phyloP scores from a whole-genome alignment of 2,888 invertebrate species.

The Therioaphis trifolii region DNA sequence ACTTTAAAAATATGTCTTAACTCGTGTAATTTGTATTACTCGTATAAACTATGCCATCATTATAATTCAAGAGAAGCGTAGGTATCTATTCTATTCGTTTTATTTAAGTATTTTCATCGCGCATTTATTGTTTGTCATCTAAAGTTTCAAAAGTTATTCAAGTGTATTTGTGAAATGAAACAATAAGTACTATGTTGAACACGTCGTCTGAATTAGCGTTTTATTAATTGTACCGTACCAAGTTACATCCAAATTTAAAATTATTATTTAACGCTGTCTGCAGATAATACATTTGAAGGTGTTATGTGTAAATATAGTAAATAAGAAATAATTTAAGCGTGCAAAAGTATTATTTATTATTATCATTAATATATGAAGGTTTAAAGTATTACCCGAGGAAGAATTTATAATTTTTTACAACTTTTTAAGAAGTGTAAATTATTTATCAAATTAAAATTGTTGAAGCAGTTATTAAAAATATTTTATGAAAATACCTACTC shows the following conservation, averaged over 20 bases:
- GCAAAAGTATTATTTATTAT: no score
- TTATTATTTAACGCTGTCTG: background rate
- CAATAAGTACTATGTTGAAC: background rate
- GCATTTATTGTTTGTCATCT: background rate
- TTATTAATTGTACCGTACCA: background rate
- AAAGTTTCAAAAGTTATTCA: constrained; percentile 34
- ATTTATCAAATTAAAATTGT: no score
- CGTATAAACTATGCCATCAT: background rate
- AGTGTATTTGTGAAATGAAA: constrained; percentile 14
- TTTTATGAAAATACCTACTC: no score
- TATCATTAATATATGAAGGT: no score
- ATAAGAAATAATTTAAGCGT: no score
- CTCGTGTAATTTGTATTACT: no score
- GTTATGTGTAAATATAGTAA: no score
- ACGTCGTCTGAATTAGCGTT: background rate
- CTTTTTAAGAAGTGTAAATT: no score
- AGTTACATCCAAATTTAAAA: background rate
- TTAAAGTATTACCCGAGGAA: no score
- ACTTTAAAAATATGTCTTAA: no score
- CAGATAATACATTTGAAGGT: no score
- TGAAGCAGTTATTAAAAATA: background rate
- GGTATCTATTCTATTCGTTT: background rate
- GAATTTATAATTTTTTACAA: no score
- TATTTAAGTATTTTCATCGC: background rate
- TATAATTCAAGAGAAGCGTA: background rate